These are phyloP conservation scores for Vulpes ferrilata DNA, from an alignment of 2,113 vertebrate species.

Conservation along the genomic window DNA sequence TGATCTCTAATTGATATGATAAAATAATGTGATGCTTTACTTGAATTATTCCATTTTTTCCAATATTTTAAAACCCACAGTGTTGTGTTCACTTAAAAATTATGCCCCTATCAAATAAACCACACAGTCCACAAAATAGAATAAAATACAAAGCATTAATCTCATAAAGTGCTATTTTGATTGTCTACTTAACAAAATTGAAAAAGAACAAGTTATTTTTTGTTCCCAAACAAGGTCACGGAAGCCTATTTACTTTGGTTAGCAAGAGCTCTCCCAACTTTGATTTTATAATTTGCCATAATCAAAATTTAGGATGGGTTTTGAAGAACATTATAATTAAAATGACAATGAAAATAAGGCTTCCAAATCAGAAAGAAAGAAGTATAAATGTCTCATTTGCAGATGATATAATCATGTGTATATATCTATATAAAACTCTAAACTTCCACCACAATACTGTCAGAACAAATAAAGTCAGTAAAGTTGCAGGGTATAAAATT, in stretches of 20 bases:
- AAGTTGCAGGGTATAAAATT: background rate
- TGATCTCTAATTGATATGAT: background rate
- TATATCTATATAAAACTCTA: background rate
- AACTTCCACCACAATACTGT: background rate
- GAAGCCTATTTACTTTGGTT: background rate
- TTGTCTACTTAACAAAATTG: background rate
- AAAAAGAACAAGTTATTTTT: background rate
- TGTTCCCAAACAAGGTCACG: background rate
- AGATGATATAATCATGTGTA: background rate
- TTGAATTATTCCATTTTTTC: background rate
- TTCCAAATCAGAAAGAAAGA: background rate
- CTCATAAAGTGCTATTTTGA: background rate
- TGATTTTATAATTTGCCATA: background rate
- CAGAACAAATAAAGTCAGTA: background rate
- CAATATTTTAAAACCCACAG: background rate
- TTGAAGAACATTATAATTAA: slow-evolving; percentile 39
- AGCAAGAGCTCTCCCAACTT: background rate
- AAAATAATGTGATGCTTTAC: background rate
- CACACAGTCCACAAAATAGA: background rate
- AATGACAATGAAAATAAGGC: background rate
- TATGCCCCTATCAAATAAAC: slow-evolving; percentile 12
- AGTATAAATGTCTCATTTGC: background rate
- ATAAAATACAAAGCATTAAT: background rate
- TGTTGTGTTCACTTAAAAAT: background rate
- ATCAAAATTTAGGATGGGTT: background rate